A percentile compares a stretch with the other conserved stretches of the same genome.
Evolutionary conservation across 2,797 vertebrate genomes (phyloP).

Genomic region (Phalanger gymnotis): DNA sequence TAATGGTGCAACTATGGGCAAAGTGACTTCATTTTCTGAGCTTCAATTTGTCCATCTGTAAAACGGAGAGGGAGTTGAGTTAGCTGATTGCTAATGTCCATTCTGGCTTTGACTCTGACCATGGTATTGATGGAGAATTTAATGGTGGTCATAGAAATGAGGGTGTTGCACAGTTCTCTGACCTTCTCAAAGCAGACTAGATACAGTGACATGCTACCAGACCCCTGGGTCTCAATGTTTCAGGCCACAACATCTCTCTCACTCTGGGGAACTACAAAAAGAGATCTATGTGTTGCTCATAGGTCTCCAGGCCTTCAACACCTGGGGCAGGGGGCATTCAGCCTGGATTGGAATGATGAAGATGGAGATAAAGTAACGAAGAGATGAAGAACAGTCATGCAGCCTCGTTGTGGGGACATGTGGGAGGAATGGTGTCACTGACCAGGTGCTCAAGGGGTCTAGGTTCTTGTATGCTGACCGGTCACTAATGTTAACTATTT

Average conservation of each 20-base stretch:
- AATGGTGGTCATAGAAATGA: not conserved
- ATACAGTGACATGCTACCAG: not conserved
- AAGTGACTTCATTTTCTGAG: not conserved
- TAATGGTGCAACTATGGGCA: not conserved
- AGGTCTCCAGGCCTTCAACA: not conserved
- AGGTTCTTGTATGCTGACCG: not conserved
- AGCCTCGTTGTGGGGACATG: not conserved
- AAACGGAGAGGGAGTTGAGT: not conserved
- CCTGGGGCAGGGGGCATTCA: not conserved
- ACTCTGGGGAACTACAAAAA: not conserved
- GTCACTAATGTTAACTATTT: not conserved
- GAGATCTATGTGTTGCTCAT: not conserved
- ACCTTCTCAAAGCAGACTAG: not conserved
- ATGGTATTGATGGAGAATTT: not conserved
- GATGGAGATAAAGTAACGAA: not conserved
- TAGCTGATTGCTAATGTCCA: not conserved
- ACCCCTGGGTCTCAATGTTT: not conserved
- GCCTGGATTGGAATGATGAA: not conserved
- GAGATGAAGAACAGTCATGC: not conserved
- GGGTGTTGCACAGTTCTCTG: not conserved
- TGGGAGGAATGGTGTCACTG: not conserved
- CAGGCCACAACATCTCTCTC: not conserved
- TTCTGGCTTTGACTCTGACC: not conserved
- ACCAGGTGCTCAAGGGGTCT: not conserved
- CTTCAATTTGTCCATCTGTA: not conserved